Base-by-base conservation (phyloP, 2,888 invertebrate genomes). In the Spisula subtruncata region DNA sequence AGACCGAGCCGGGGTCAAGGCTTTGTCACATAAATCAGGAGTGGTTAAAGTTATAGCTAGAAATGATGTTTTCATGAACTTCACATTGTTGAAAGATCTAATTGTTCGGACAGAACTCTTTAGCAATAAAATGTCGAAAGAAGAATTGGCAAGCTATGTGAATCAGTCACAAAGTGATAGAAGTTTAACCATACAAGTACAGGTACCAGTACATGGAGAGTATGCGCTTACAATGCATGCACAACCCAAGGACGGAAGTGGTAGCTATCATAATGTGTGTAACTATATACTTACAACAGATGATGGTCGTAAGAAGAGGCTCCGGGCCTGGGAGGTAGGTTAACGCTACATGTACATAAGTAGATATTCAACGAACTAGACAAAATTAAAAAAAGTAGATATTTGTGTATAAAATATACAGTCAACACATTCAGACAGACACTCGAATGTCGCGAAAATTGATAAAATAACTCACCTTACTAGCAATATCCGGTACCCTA, bases 281-380 rank as follows among this genome's bases (percentile, higher is more conserved):
- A 93, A 93, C 41, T 93, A 93, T 51, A 83, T 93, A 12, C 83
- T 93, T 8, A 87, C 91, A 16, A 89, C 92, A 8, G 90, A 91
- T 35, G 86, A 85, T 14, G 84, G 83, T 20, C 87, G 84, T 80
- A 93, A 87, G 86, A 91, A 89, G 46, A 85, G 84, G 16, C 71
- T 84, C 25, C 60, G 91, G 48, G 54, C 83, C 6, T 90, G 83
- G 71, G 92, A 92, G 86, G 92, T 92, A 84, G 46, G 87, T 86
- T 12, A 18, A 32, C 25, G 25, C 60, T n/a, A 6, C 12, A 4
- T 41, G 2, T 8, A 41, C 2, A 41, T 2, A 41, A 41, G 41
- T 41, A 41, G 41, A 41, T 41, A 41, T 41, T 8, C 41, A 41
- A n/a, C n/a, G n/a, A n/a, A n/a, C n/a, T n/a, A n/a, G n/a, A n/a